A percentile compares a stretch with the other conserved stretches of the same genome.
phyloP scores from a whole-genome alignment of 2,797 vertebrate species.

The Acrossocheilus fasciatus region DNA sequence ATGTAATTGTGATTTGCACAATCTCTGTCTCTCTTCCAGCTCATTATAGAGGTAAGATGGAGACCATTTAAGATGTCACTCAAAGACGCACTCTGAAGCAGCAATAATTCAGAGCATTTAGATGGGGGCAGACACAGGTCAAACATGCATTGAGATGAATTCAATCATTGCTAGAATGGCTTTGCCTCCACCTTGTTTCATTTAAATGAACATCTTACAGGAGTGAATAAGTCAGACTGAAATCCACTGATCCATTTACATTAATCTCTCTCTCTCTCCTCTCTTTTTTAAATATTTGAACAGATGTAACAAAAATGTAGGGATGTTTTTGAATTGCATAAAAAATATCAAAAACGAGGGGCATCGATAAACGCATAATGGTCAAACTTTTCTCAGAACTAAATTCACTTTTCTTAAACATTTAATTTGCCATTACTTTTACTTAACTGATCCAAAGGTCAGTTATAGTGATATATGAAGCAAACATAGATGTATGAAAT shows the following conservation, averaged over 20 bases:
- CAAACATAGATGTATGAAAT: not conserved
- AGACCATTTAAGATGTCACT: conserved; percentile 50
- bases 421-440: not conserved
- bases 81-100: conserved; percentile 51
- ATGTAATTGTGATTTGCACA: conserved; percentile 60
- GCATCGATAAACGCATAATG: not conserved
- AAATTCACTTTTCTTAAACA: not conserved
- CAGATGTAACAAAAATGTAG: not conserved
- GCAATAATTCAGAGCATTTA: conserved; percentile 50
- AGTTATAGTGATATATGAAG: not conserved
- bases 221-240: conserved; percentile 32
- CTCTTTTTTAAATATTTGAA: not conserved
- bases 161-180: conserved; percentile 37
- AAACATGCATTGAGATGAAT: conserved; percentile 49
- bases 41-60: conserved; percentile 58
- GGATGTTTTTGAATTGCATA: not conserved
- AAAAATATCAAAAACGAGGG: not conserved
- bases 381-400: not conserved
- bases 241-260: conserved; percentile 63
- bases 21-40: conserved; percentile 42
- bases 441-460: not conserved
- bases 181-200: conserved; percentile 47
- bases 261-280: not conserved
- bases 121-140: conserved; percentile 39
- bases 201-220: conserved; percentile 34